These are phyloP conservation scores for Xenops minutus DNA, from an alignment of 2,797 vertebrate species.

Conservation along the genomic window DNA sequence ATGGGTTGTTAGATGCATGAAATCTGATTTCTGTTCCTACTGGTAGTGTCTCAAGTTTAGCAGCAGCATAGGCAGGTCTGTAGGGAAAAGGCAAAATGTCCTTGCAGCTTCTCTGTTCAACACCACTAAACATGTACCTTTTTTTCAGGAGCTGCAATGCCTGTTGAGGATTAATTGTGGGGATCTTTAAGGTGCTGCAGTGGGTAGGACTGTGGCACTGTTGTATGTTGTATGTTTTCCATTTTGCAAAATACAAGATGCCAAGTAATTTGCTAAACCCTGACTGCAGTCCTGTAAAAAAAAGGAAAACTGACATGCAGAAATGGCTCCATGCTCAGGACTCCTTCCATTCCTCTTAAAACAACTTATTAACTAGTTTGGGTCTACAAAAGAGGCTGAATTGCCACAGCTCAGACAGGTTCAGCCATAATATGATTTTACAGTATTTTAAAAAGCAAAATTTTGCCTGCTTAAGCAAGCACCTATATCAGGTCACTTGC, in stretches of 20 bases:
- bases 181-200: not conserved
- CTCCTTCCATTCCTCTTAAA: not conserved
- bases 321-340: not conserved
- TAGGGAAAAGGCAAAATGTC: not conserved
- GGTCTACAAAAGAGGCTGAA: not conserved
- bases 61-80: not conserved
- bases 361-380: accelerated
- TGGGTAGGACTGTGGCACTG: not conserved
- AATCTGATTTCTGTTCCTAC: conserved; percentile 10
- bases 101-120: no score
- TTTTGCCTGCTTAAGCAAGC: not conserved
- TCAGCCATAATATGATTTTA: not conserved
- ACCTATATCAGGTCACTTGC: not conserved
- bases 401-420: not conserved
- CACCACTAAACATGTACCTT: not conserved
- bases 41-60: not conserved
- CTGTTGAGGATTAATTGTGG: not conserved
- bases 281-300: not conserved
- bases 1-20: not conserved
- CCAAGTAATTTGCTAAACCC: not conserved
- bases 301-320: not conserved
- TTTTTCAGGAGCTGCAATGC: not conserved
- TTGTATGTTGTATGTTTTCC: not conserved
- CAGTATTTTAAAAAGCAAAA: not conserved
- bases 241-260: not conserved